Conservation (phyloP, 1,140 invertebrate species). For the Atta texana region DNA sequence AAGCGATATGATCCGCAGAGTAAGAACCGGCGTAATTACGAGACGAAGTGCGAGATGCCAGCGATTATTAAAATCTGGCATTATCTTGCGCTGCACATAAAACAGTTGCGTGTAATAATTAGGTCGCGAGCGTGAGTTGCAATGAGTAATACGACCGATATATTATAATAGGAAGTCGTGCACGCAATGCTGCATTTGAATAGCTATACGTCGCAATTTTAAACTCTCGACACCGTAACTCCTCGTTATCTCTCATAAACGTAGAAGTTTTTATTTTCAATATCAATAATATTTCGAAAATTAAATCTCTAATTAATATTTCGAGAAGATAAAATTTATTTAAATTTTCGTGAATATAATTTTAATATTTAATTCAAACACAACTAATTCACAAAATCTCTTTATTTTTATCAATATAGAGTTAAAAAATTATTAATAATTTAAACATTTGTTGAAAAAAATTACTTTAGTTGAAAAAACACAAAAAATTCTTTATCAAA, state of each 20-base stretch:
- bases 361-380: slow-evolving; percentile 1
- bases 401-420: too few species aligned
- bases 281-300: not conserved
- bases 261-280: not conserved
- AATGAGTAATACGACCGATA: slow-evolving; percentile 10
- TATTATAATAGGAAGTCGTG: slow-evolving; percentile 17
- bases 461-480: not conserved
- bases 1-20: slow-evolving; percentile 2
- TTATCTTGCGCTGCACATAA: slow-evolving; percentile 3
- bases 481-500: not conserved
- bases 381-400: not conserved
- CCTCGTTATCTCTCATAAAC: not conserved
- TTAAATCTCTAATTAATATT: slow-evolving; percentile 6
- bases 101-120: slow-evolving; percentile 19
- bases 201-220: not conserved
- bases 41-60: not conserved
- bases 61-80: slow-evolving; percentile 36
- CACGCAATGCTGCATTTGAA: slow-evolving; percentile 6
- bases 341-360: not conserved
- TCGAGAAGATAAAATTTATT: not conserved
- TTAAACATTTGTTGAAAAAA: slow-evolving; percentile 7
- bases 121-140: not conserved
- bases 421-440: too few species aligned
- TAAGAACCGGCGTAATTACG: slow-evolving; percentile 13
- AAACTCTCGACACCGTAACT: not conserved